These are phyloP conservation scores for Aviceda subcristata DNA, from an alignment of 2,113 vertebrate species.

Conservation along the genomic window DNA sequence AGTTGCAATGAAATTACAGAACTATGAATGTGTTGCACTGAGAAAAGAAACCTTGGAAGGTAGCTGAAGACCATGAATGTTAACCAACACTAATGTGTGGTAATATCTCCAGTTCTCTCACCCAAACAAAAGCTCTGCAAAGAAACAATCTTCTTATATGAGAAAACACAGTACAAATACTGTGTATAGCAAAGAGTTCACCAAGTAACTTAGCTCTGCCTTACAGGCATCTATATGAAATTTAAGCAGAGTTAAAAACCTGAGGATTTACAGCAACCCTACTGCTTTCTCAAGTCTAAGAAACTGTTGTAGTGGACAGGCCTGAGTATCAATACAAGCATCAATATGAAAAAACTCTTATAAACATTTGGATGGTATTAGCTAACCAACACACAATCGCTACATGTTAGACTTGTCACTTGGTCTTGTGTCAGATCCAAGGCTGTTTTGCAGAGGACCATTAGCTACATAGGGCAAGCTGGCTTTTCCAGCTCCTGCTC, in stretches of 20 bases:
- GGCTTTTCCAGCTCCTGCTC: background rate
- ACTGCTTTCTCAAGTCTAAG: background rate
- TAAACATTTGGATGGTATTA: background rate
- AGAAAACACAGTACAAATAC: background rate
- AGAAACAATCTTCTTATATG: background rate
- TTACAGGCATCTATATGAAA: background rate
- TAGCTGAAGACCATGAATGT: background rate
- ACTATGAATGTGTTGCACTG: background rate
- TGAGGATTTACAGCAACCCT: background rate
- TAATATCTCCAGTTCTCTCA: background rate
- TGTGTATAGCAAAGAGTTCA: background rate
- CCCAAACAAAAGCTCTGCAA: background rate
- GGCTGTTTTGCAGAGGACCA: background rate
- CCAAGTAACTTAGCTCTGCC: background rate
- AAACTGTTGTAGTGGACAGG: background rate
- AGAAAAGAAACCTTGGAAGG: background rate
- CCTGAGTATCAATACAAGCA: background rate
- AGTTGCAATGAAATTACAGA: background rate
- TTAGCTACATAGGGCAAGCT: background rate
- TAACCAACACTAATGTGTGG: background rate
- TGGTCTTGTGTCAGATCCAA: background rate
- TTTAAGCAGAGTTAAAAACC: background rate
- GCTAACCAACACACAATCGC: background rate
- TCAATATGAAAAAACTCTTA: background rate
- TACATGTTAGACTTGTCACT: background rate